A percentile compares a stretch with the other conserved stretches of the same genome.
Conservation (phyloP, 2,888 invertebrate species). For the Scelioninae gen. 1 region DNA sequence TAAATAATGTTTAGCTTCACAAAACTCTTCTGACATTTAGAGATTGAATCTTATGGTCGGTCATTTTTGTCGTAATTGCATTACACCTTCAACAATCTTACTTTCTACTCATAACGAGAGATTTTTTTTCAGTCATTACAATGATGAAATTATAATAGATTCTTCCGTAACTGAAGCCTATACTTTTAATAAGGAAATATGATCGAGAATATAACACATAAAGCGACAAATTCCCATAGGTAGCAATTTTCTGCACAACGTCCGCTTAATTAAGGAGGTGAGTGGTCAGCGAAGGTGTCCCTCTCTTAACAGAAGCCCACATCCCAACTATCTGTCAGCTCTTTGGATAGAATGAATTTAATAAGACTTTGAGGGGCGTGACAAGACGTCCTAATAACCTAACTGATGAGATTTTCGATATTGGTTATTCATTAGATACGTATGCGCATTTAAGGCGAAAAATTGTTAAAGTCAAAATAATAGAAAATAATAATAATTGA, state of each 20-base stretch:
- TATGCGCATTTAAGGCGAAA: constrained; percentile 2
- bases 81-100: constrained; percentile 7
- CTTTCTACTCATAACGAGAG: constrained; percentile 36
- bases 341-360: constrained; percentile 74
- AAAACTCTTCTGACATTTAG: too few species aligned
- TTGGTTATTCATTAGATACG: constrained; percentile 44
- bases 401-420: constrained; percentile 58
- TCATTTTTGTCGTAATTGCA: constrained; percentile 7
- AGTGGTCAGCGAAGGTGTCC: constrained; percentile 52
- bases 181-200: not conserved
- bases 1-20: too few species aligned
- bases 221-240: constrained; percentile 2
- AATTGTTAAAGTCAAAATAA: not conserved
- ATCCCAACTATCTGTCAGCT: constrained; percentile 52
- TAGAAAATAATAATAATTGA: constrained; percentile 25
- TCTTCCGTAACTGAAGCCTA: not conserved
- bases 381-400: constrained; percentile 76
- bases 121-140: not conserved
- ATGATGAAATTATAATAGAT: constrained; percentile 1
- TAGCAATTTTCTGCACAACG: constrained; percentile 14
- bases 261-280: constrained; percentile 49
- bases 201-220: not conserved
- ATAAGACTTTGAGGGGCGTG: constrained; percentile 76
- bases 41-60: not conserved
- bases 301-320: constrained; percentile 42